Conservation (phyloP, 2,888 invertebrate genomes). For the Paralinhomoeus sp. region DNA sequence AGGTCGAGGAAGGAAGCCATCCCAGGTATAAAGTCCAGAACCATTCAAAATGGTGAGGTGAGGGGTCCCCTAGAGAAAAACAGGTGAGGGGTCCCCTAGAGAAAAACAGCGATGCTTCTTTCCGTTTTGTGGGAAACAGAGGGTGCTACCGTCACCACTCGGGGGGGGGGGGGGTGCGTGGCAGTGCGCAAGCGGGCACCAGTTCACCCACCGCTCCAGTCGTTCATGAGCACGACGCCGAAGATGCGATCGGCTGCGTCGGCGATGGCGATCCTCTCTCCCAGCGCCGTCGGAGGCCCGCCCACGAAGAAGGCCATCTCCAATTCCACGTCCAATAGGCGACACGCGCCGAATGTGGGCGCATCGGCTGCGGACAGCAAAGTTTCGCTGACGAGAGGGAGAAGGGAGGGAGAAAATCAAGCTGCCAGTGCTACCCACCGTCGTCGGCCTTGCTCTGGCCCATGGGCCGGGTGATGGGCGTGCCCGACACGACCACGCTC, state of each 20-base stretch:
- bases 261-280: slow-evolving; percentile 51
- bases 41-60: too few relatives aligned
- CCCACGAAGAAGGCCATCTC: slow-evolving; percentile 92
- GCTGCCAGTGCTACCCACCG: too few relatives aligned
- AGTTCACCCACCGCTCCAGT: slow-evolving; percentile 88
- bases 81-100: too few relatives aligned
- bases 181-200: too few relatives aligned
- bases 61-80: too few relatives aligned
- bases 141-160: too few relatives aligned
- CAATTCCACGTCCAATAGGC: slow-evolving; percentile 79
- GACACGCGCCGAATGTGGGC: slow-evolving; percentile 63
- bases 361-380: slow-evolving; percentile 26
- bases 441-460: slow-evolving; percentile 75
- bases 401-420: too few relatives aligned
- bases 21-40: too few relatives aligned
- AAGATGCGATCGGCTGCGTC: slow-evolving; percentile 73
- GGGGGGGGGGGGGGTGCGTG: too few relatives aligned
- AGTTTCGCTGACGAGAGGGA: not conserved
- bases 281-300: slow-evolving; percentile 47
- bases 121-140: too few relatives aligned
- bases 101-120: too few relatives aligned
- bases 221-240: slow-evolving; percentile 91
- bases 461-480: slow-evolving; percentile 61
- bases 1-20: too few relatives aligned
- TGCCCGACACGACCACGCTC: slow-evolving; percentile 78